Conservation (phyloP, 2,113 vertebrate genomes). For the Tapirus terrestris region DNA sequence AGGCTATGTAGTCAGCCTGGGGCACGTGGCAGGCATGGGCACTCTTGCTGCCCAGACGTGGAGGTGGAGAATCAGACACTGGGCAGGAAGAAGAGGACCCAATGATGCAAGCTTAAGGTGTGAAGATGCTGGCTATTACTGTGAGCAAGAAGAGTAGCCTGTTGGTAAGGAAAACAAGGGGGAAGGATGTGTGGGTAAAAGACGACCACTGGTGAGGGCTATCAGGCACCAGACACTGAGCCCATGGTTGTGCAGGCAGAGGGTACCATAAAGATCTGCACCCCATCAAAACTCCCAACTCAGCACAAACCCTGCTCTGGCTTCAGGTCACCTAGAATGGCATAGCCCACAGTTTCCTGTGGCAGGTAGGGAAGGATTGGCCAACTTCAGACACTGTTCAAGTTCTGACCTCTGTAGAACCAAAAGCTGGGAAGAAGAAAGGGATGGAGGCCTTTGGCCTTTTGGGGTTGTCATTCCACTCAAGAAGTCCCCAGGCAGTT, state of each 20-base stretch:
- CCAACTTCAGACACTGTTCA: not conserved
- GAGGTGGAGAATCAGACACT: not conserved
- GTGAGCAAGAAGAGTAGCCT: not conserved
- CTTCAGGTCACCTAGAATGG: not conserved
- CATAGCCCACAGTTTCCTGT: not conserved
- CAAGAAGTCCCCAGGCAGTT: conserved; percentile 51
- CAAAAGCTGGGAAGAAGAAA: conserved; percentile 21
- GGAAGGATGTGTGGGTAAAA: not conserved
- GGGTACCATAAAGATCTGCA: not conserved
- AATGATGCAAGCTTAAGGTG: not conserved
- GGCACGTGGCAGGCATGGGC: not conserved
- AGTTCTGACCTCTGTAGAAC: conserved; percentile 23
- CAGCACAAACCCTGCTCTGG: not conserved
- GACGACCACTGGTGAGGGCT: not conserved
- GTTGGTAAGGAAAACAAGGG: not conserved
- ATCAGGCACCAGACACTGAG: not conserved
- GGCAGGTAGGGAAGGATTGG: not conserved
- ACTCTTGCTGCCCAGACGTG: not conserved
- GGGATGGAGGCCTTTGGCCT: not conserved
- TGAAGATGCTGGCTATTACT: not conserved
- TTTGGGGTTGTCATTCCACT: not conserved
- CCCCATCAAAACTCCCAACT: not conserved
- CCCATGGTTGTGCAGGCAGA: not conserved
- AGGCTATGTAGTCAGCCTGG: not conserved
- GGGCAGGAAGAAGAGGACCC: not conserved